phyloP scores from a whole-genome alignment of 1,140 invertebrate species.

The Lethrus apterus region DNA sequence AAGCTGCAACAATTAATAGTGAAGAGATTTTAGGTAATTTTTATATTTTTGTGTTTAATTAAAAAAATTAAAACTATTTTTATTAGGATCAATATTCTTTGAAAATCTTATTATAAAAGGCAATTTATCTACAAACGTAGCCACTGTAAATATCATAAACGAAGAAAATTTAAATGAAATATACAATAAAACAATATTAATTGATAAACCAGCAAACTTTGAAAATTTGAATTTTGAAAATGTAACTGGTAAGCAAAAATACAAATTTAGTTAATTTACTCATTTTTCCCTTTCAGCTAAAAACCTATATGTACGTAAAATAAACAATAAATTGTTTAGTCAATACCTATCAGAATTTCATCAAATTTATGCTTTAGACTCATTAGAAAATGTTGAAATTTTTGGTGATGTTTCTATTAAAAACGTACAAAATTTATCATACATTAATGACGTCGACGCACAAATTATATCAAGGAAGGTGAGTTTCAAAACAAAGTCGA shows the following conservation, averaged over 20 bases:
- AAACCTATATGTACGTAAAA: slow-evolving; percentile 21
- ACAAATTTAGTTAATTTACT: background rate
- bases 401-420: slow-evolving; percentile 26
- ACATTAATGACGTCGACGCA: slow-evolving; percentile 27
- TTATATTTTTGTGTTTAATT: background rate
- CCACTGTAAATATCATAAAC: slow-evolving; percentile 23
- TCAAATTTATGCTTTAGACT: slow-evolving; percentile 14
- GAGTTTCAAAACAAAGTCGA: slow-evolving; percentile 9
- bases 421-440: slow-evolving; percentile 23
- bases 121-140: slow-evolving; percentile 20
- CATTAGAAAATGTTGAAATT: slow-evolving; percentile 22
- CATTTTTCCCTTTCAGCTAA: slow-evolving; percentile 21
- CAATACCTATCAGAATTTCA: slow-evolving; percentile 23
- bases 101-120: slow-evolving; percentile 26
- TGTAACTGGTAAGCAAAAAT: slow-evolving; percentile 24
- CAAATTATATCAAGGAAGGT: slow-evolving; percentile 22
- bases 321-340: slow-evolving; percentile 24
- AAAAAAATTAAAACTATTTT: background rate
- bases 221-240: slow-evolving; percentile 25
- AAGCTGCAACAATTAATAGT: slow-evolving; percentile 13
- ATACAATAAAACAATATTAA: slow-evolving; percentile 17
- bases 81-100: slow-evolving; percentile 21
- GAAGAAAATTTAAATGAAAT: slow-evolving; percentile 18
- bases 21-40: background rate
- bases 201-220: slow-evolving; percentile 23